phyloP scores from a whole-genome alignment of 2,888 invertebrate genomes.

The Pegoplata infirma region DNA sequence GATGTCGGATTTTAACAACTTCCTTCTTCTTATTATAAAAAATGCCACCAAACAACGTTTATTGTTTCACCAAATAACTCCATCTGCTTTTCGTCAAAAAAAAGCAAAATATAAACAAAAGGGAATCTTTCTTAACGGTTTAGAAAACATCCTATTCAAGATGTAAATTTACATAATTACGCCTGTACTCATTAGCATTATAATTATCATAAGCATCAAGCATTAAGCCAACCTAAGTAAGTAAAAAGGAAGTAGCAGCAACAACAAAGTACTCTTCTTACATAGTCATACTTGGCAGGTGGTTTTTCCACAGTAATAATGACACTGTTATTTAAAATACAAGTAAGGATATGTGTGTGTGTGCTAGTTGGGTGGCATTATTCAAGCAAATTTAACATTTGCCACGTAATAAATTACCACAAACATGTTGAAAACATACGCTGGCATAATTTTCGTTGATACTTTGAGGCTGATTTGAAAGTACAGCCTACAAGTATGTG shows the following conservation, averaged over 20 bases:
- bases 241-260: constrained; percentile 17
- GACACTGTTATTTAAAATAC: constrained; percentile 22
- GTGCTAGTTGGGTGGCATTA: constrained; percentile 40
- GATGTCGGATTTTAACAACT: background rate
- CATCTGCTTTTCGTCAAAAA: constrained; percentile 54
- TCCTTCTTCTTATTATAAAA: background rate
- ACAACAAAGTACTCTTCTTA: background rate
- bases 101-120: constrained; percentile 15
- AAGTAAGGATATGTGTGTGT: background rate
- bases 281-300: constrained; percentile 58
- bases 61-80: constrained; percentile 20
- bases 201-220: constrained; percentile 69
- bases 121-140: constrained; percentile 43
- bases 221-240: too few species aligned
- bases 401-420: constrained; percentile 73
- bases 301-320: constrained; percentile 45
- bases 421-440: constrained; percentile 64
- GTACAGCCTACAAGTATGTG: constrained; percentile 17
- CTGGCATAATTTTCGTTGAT: constrained; percentile 47
- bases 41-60: constrained; percentile 5
- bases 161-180: constrained; percentile 63
- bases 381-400: constrained; percentile 66
- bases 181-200: constrained; percentile 71
- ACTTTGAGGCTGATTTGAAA: constrained; percentile 53
- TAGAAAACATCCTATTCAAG: constrained; percentile 46